These are phyloP conservation scores for Drosophila suboccidentalis DNA, from an alignment of 2,888 invertebrate genomes.

Conservation along the genomic window DNA sequence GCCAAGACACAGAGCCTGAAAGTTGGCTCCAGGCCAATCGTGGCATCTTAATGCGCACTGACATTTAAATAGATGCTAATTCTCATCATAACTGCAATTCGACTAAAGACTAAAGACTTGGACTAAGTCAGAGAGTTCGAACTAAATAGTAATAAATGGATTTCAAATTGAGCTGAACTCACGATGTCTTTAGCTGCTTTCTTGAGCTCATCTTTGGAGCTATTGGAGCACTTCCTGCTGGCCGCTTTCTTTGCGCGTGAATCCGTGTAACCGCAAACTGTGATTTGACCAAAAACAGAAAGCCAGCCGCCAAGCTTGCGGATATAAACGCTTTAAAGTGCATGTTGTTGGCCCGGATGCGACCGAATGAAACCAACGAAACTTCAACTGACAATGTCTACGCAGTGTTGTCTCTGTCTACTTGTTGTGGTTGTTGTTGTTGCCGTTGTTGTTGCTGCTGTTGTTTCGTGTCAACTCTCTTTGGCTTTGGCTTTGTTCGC, in stretches of 20 bases:
- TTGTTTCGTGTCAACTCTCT: constrained; percentile 74
- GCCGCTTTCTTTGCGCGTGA: constrained; percentile 78
- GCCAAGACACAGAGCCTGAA: neutral
- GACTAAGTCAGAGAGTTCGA: constrained; percentile 1
- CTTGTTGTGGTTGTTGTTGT: constrained; percentile 25
- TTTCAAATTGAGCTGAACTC: constrained; percentile 19
- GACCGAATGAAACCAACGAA: constrained; percentile 59
- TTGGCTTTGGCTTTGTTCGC: constrained; percentile 66
- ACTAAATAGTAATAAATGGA: constrained; percentile 26
- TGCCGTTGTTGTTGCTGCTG: constrained; percentile 38
- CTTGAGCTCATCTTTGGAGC: constrained; percentile 31
- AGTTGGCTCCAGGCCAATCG: constrained; percentile 52
- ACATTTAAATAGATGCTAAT: constrained; percentile 80
- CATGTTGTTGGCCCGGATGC: constrained; percentile 74
- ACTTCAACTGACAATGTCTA: constrained; percentile 69
- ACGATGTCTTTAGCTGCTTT: constrained; percentile 46
- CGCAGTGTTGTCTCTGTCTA: constrained; percentile 60
- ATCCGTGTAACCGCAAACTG: constrained; percentile 79
- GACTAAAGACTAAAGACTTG: constrained; percentile 17
- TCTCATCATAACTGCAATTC: constrained; percentile 68
- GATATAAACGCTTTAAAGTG: constrained; percentile 75
- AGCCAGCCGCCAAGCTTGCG: constrained; percentile 64
- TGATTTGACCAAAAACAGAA: constrained; percentile 77
- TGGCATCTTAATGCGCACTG: constrained; percentile 75
- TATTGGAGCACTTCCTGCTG: constrained; percentile 68